Conservation (phyloP, 2,888 invertebrate genomes). For the Nematopogon swammerdamellus region DNA sequence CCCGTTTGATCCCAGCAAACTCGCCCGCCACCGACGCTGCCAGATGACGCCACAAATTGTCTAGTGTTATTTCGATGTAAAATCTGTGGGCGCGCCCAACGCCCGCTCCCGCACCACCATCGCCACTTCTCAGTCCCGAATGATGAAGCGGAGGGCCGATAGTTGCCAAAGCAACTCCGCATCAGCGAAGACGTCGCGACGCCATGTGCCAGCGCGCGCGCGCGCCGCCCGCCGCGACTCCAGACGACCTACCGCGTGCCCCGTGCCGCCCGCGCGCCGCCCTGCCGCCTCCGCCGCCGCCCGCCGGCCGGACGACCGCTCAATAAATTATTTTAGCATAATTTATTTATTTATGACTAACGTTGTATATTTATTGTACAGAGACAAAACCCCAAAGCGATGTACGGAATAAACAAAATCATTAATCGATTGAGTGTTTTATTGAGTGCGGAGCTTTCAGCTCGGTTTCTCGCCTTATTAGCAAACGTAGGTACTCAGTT, state of each 20-base stretch:
- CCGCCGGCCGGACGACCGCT: conserved; percentile 42
- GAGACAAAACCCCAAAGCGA: conserved; percentile 32
- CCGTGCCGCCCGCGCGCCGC: conserved; percentile 30
- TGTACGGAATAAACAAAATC: conserved; percentile 34
- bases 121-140: no score
- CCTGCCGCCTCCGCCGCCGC: conserved; percentile 39
- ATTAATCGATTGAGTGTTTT: not conserved
- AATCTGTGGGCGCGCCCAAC: conserved; percentile 11
- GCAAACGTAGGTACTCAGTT: no score
- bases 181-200: no score
- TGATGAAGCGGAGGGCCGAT: no score
- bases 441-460: not conserved
- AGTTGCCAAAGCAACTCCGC: conserved; percentile 7
- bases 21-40: conserved; percentile 13
- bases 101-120: conserved; percentile 6
- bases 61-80: no score
- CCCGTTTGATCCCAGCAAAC: conserved; percentile 9
- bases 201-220: no score
- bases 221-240: conserved; percentile 10
- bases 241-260: conserved; percentile 8
- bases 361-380: conserved; percentile 37
- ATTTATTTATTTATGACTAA: conserved; percentile 52
- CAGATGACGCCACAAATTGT: not conserved
- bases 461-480: no score
- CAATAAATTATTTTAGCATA: conserved; percentile 50